These are phyloP conservation scores for Neolamprologus falcicula DNA, from an alignment of 2,113 vertebrate genomes.

Conservation along the genomic window DNA sequence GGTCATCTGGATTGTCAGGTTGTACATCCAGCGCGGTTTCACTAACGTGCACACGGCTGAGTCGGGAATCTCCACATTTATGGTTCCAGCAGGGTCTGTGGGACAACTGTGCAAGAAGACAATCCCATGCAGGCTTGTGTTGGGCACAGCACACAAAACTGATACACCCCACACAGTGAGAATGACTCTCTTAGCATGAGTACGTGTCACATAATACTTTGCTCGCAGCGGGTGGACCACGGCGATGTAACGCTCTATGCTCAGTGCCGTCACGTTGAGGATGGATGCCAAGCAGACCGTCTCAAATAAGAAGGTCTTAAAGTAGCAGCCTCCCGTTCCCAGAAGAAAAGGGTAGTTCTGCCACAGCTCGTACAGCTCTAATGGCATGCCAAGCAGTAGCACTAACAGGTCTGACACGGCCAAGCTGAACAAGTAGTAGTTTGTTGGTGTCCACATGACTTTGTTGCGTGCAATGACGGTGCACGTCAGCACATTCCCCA, in stretches of 20 bases:
- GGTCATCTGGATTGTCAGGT: slow-evolving; percentile 83
- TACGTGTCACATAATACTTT: slow-evolving; percentile 81
- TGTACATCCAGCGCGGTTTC: slow-evolving; percentile 78
- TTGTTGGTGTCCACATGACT: slow-evolving; percentile 89
- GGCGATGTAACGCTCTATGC: slow-evolving; percentile 87
- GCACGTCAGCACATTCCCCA: slow-evolving; percentile 87
- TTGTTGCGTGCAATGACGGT: slow-evolving; percentile 81
- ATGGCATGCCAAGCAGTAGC: slow-evolving; percentile 86
- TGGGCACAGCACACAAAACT: slow-evolving; percentile 83
- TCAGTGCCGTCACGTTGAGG: slow-evolving; percentile 88
- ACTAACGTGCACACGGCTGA: slow-evolving; percentile 79
- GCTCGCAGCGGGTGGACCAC: slow-evolving; percentile 89
- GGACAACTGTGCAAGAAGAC: slow-evolving; percentile 45
- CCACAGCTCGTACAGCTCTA: slow-evolving; percentile 92
- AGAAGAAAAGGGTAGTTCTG: slow-evolving; percentile 90
- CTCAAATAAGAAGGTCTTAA: slow-evolving; percentile 87
- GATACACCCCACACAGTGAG: slow-evolving; percentile 78
- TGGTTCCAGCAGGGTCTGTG: slow-evolving; percentile 4
- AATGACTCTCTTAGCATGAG: slow-evolving; percentile 82
- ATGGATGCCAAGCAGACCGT: slow-evolving; percentile 91
- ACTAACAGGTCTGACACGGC: slow-evolving; percentile 88
- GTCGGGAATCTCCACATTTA: slow-evolving; percentile 53
- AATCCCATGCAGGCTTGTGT: slow-evolving; percentile 88
- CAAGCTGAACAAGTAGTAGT: slow-evolving; percentile 93
- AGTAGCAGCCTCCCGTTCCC: slow-evolving; percentile 81